These are phyloP conservation scores for Habropoda laboriosa DNA, from an alignment of 1,140 invertebrate species.

Conservation along the genomic window DNA sequence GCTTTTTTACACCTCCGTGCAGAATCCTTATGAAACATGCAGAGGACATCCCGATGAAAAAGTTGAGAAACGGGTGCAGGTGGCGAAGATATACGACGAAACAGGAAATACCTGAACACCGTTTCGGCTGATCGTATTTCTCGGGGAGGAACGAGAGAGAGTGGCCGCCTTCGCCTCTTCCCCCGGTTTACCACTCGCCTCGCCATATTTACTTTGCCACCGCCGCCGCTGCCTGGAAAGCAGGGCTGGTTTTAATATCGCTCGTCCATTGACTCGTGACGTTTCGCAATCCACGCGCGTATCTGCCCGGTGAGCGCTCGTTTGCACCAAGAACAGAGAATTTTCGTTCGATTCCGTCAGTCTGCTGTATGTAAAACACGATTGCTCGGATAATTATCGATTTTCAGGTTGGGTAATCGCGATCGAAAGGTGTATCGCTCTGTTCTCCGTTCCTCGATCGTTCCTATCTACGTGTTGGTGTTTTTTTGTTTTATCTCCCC, in stretches of 20 bases:
- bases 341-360: background rate
- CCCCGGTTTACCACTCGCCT: conserved; percentile 3
- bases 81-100: conserved; percentile 67
- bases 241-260: conserved; percentile 55
- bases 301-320: background rate
- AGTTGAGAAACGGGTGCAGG: conserved; percentile 69
- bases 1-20: conserved; percentile 65
- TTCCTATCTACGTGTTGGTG: too few relatives aligned
- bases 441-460: too few relatives aligned
- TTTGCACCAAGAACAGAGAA: background rate
- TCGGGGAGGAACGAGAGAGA: conserved; percentile 38
- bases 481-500: too few relatives aligned
- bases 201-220: conserved; percentile 48
- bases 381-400: background rate
- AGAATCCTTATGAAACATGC: conserved; percentile 68
- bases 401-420: conserved; percentile 17
- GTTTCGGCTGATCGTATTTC: conserved; percentile 66
- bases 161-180: background rate
- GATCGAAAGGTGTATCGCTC: background rate
- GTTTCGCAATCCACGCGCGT: background rate
- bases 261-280: conserved; percentile 1
- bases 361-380: background rate
- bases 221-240: conserved; percentile 14
- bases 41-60: conserved; percentile 66
- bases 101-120: conserved; percentile 67